phyloP scores from a whole-genome alignment of 1,140 invertebrate genomes.

The Ooceraea biroi region DNA sequence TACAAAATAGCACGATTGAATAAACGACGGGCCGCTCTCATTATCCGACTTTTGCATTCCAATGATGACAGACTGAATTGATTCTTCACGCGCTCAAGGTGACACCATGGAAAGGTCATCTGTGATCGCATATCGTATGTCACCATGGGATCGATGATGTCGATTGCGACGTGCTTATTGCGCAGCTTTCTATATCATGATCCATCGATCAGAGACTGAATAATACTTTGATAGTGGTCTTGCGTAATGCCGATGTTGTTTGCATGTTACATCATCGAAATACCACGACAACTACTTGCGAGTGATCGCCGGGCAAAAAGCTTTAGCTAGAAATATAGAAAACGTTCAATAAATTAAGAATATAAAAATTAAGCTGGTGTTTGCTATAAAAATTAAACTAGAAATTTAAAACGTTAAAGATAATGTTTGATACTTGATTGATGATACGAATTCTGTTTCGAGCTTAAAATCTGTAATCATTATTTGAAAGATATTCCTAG shows the following conservation, averaged over 20 bases:
- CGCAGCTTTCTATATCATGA: background rate
- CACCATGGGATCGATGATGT: background rate
- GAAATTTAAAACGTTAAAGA: background rate
- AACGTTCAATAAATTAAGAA: no score
- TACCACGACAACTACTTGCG: background rate
- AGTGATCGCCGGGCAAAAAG: no score
- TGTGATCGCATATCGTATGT: background rate
- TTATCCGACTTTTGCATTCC: constrained; percentile 18
- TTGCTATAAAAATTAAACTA: no score
- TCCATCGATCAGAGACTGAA: background rate
- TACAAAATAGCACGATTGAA: background rate
- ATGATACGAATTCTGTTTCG: background rate
- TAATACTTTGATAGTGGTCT: constrained; percentile 10
- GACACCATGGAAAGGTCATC: constrained; percentile 21
- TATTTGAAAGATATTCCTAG: background rate
- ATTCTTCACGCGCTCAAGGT: background rate
- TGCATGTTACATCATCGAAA: background rate
- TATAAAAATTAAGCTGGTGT: no score
- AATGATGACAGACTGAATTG: background rate
- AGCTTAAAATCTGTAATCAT: background rate
- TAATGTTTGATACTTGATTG: background rate
- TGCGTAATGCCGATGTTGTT: background rate
- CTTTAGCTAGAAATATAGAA: no score
- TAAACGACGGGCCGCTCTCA: constrained; percentile 10
- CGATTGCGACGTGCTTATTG: background rate